phyloP scores from a whole-genome alignment of 2,113 vertebrate genomes.

The Himantopus leucocephalus region DNA sequence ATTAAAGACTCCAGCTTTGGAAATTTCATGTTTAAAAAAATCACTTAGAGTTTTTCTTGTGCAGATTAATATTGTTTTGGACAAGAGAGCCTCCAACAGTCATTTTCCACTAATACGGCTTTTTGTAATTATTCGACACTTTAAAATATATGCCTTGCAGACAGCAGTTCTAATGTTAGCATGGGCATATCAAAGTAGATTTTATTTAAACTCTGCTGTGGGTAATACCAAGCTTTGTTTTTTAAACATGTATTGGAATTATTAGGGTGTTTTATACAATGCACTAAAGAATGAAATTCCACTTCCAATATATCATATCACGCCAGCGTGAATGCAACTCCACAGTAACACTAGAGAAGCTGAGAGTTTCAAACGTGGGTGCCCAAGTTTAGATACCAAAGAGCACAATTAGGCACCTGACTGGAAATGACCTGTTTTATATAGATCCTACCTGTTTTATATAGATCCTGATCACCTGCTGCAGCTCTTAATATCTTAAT shows the following conservation, averaged over 20 bases:
- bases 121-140: constrained; percentile 4
- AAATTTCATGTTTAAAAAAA: not conserved
- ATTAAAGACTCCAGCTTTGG: constrained; percentile 17
- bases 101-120: constrained; percentile 1
- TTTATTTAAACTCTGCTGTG: constrained; percentile 3
- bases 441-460: not conserved
- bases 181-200: not conserved
- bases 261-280: not conserved
- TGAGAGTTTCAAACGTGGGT: not conserved
- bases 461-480: not conserved
- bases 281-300: not conserved
- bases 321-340: not conserved
- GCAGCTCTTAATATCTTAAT: not conserved
- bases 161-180: not conserved
- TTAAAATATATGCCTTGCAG: not conserved
- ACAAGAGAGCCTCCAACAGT: not conserved
- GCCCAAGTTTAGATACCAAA: not conserved
- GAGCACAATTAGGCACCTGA: not conserved
- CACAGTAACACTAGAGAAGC: not conserved
- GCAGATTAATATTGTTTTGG: not conserved
- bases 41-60: not conserved
- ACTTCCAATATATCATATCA: not conserved
- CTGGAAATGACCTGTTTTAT: not conserved
- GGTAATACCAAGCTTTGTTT: constrained; percentile 8
- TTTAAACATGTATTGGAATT: not conserved